Base-by-base conservation (phyloP, 2,113 vertebrate species). In the Rafetus swinhoei region DNA sequence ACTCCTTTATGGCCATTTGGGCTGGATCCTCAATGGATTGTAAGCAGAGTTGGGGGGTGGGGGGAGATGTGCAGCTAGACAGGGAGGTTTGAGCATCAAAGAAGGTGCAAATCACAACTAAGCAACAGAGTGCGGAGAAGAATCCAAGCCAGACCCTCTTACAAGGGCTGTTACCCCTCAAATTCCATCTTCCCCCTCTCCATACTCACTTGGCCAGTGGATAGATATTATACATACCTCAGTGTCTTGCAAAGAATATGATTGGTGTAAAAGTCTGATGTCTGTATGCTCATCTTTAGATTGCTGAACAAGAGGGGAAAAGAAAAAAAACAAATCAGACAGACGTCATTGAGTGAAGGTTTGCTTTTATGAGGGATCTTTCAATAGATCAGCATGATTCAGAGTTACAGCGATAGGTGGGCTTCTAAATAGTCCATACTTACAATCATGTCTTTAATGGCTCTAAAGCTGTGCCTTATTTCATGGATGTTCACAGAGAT, bases 201-300 rank as follows among this genome's bases (percentile, higher is more conserved):
- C 24, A 87, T n/a, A 27, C 22, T 56, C 15, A 1, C 16, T 4
- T 21, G 50, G 27, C 12, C n/a, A 76, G 50, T 74, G 15, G 14
- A n/a, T 18, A 12, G 65, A 16, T n/a, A 5, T n/a, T n/a, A 12
- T n/a, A 52, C 84, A 39, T 94, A 97, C 96, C 96, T 93, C 60
- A 24, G 81, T 93, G 45, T 93, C 53, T 90, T 86, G 93, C 86
- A 97, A 84, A 88, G 92, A 96, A n/a, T 90, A 84, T 0, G 85
- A 90, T 11, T 55, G 92, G 60, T 90, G 93, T 87, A 97, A 89
- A 85, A 97, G 91, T 89, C 93, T 96, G 39, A 88, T 56, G 53
- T 94, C 94, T 45, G 90, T 92, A 77, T 94, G 82, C 60, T 80
- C 80, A 79, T 97, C 97, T 91, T 87, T 50, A 25, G 91, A 90